Percentiles rank a stretch among this genome's conserved stretches.
phyloP scores from a whole-genome alignment of 2,797 vertebrate genomes.

The Rhadinocentrus ornatus region DNA sequence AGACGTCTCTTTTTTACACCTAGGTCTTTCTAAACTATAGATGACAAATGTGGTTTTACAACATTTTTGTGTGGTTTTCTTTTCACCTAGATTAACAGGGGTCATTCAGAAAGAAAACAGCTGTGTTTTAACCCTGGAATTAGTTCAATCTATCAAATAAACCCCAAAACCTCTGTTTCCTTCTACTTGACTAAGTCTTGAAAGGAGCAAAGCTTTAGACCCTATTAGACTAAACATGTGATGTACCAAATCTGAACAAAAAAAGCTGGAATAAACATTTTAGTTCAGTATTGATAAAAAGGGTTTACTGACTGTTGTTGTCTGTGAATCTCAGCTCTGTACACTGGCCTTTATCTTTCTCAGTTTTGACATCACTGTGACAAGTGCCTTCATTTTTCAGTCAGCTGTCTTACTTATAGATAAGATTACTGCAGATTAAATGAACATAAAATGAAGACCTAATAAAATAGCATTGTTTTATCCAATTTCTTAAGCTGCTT shows the following conservation, averaged over 20 bases:
- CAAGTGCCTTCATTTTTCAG: not conserved
- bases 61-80: no score
- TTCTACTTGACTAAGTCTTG: not conserved
- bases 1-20: no score
- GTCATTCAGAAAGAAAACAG: no score
- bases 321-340: not conserved
- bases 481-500: slow-evolving; percentile 16
- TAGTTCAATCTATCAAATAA: not conserved
- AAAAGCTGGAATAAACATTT: not conserved
- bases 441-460: slow-evolving; percentile 13
- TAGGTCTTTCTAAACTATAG: no score
- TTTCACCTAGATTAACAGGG: no score
- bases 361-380: slow-evolving; percentile 8
- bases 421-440: slow-evolving; percentile 15
- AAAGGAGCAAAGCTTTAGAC: not conserved
- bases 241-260: not conserved
- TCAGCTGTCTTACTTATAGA: slow-evolving; percentile 2
- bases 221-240: no score
- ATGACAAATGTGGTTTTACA: no score
- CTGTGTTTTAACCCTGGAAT: no score
- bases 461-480: not conserved
- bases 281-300: not conserved
- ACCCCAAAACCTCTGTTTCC: not conserved
- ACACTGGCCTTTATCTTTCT: not conserved
- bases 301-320: no score